Evolutionary conservation across 2,888 invertebrate genomes (phyloP), one percentile per base, ranked within the genome.

Genomic region (Alentia gelatinosa): DNA sequence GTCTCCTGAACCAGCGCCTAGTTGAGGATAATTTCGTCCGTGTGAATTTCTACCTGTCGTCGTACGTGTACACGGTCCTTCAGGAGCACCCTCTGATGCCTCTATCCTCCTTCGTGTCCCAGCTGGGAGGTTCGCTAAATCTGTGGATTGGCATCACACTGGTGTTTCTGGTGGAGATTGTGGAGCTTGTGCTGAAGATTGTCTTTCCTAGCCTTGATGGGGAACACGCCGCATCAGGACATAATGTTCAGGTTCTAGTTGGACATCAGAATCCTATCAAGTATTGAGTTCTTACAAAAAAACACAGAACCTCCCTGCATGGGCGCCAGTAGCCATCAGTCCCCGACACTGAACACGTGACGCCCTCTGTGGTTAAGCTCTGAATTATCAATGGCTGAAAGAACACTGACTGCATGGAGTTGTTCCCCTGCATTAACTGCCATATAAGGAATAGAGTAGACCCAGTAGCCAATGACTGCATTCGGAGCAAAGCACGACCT

Each of bases 121-220:
- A 89, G 63, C 89, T 89, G 5, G 89, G 89, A 9, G 89, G 63
- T 23, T 1, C 37, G 12, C 35, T 89, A n/a, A 89, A 89, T 35
- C 30, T 89, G 26, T 89, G 89, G 89, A 30, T 35, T 23, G 89
- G 63, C 47, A 89, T 89, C 9, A 89, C 89, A 19, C 37, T 89
- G 0, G 63, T 89, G 3, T n/a, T 89, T 23, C 5, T 89, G 12
- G n/a, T 88, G 5, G 88, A 88, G n/a, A 33, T 88, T 4, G 56
- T 88, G 3, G 88, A 88, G n/a, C 47, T 33, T 47, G 4, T 42
- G 47, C 15, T 42, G 47, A 42, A 15, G 47, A 42, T 42, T 42
- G 7, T 56, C 23, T 56, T 56, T n/a, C 56, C 56, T 56, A n/a
- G n/a, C n/a, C n/a, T 56, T n/a, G 12, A 56, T 56, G 3, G 19